A percentile compares a stretch with the other conserved stretches of the same genome.
Evolutionary conservation across 2,113 vertebrate species (phyloP).

Genomic region (Prietella phreatophila): DNA sequence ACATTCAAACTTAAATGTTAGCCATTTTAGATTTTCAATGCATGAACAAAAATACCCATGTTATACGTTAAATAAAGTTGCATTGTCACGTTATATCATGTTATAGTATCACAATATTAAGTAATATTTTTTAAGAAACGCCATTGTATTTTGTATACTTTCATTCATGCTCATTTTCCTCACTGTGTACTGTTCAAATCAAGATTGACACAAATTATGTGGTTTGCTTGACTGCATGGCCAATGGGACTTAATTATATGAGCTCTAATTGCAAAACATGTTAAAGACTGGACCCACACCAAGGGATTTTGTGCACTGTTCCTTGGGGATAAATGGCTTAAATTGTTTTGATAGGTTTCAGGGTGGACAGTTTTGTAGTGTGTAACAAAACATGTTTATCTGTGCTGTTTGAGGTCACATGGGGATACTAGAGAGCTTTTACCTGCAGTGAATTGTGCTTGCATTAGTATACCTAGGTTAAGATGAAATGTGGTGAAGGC

Average conservation of each 20-base stretch:
- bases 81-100: background rate
- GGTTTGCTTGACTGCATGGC: background rate
- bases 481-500: background rate
- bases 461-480: background rate
- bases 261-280: conserved; percentile 25
- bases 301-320: background rate
- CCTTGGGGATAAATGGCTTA: conserved; percentile 3
- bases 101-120: background rate
- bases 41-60: background rate
- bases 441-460: background rate
- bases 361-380: conserved; percentile 1
- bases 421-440: background rate
- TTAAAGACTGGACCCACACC: background rate
- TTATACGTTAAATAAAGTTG: background rate
- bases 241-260: conserved; percentile 42
- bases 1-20: background rate
- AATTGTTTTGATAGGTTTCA: conserved; percentile 19
- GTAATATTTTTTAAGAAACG: background rate
- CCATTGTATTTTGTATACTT: background rate
- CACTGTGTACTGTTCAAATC: background rate
- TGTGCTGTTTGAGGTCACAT: background rate
- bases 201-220: background rate
- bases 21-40: background rate
- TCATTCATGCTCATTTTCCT: background rate
- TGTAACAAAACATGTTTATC: conserved; percentile 34